Base-by-base conservation (phyloP, 1,140 invertebrate species). In the Helicoverpa armigera region DNA sequence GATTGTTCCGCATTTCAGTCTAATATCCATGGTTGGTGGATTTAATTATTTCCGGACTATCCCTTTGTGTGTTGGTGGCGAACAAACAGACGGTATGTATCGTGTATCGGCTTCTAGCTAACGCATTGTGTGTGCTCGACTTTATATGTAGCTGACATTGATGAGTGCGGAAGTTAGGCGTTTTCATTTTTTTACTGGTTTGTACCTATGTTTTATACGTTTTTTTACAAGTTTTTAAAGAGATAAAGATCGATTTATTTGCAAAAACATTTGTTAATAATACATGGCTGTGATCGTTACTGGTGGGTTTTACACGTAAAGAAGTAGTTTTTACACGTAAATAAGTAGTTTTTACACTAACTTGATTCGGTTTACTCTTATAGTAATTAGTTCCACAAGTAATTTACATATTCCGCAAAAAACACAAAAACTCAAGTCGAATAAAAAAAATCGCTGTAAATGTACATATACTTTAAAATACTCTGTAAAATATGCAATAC, bases 1-100 rank as follows among this genome's bases (percentile, higher is more conserved):
- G n/a, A n/a, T 67, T 50, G n/a, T 67, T 48, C 43, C 65, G 65
- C 43, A 18, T 63, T 63, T 35, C 61, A 35, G 13, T 63, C 29
- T 35, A 43, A 50, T 50, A 50, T 67, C 35, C 35, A 43, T 43
- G 35, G 35, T 9, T 67, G 35, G 35, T 11, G 2, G 65, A 50
- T 67, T 67, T 50, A 48, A 50, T 67, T 29, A 67, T 50, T 67
- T 18, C 65, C 43, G 35, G 43, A 43, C 5, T 50, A 50, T 50
- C 35, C 43, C 65, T 23, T 50, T 67, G 35, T 67, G 18, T 18
- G 35, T 23, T 43, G 10, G 9, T 23, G 65, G n/a, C 50, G 43
- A 50, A 50, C 65, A 67, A 67, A 67, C 13, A 35, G 3, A 7
- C 35, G 35, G 35, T 35, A 35, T 35, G 35, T 35, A 35, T 35